Evolutionary conservation across 2,888 invertebrate species (phyloP).

Genomic region (Hetaerina titia): DNA sequence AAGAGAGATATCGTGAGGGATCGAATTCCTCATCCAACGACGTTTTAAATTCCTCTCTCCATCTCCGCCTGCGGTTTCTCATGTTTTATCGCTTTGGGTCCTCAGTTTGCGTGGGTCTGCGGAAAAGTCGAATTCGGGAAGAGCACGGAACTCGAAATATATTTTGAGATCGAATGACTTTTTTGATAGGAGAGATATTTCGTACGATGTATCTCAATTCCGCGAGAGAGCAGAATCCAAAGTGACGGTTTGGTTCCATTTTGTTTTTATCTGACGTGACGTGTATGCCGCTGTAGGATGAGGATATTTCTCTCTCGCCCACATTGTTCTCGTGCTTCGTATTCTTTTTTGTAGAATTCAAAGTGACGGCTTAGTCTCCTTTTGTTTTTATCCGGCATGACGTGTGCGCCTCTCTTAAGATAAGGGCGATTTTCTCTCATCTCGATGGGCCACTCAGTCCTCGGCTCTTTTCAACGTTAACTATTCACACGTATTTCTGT

Average conservation of each 20-base stretch:
- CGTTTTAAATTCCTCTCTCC: slow-evolving; percentile 1
- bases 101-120: too few species aligned
- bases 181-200: slow-evolving; percentile 9
- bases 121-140: not conserved
- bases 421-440: not conserved
- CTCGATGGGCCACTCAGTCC: too few species aligned
- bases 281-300: not conserved
- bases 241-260: not conserved
- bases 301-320: not conserved
- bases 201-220: not conserved
- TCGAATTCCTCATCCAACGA: not conserved
- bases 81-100: not conserved
- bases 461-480: too few species aligned
- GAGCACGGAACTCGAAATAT: not conserved
- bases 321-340: too few species aligned
- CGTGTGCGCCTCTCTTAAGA: not conserved
- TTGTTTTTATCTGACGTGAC: not conserved
- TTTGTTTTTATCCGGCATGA: not conserved
- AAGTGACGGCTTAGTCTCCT: not conserved
- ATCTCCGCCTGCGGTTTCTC: not conserved
- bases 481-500: too few species aligned
- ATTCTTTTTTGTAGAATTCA: too few species aligned
- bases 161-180: not conserved
- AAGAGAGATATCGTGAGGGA: not conserved
- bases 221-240: not conserved